Conservation (phyloP, 2,888 invertebrate genomes). For the Trissolcus japonicus region DNA sequence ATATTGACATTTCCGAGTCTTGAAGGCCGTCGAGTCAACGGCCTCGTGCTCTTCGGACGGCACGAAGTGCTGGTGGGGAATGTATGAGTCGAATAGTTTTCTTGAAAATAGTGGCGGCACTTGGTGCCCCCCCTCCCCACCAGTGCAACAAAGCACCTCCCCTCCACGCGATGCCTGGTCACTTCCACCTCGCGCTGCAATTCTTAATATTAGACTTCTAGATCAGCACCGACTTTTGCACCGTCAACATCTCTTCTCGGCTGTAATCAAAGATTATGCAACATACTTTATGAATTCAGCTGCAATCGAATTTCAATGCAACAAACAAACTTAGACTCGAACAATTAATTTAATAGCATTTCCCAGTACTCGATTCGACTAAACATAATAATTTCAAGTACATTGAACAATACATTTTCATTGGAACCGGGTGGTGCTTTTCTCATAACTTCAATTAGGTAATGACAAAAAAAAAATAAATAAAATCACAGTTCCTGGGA, state of each 20-base stretch:
- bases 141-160: slow-evolving; percentile 50
- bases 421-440: too few species aligned
- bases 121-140: slow-evolving; percentile 45
- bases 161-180: slow-evolving; percentile 29
- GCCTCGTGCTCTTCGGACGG: slow-evolving; percentile 67
- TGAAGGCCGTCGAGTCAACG: slow-evolving; percentile 71
- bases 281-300: not conserved
- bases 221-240: slow-evolving; percentile 63
- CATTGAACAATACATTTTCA: too few species aligned
- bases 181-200: slow-evolving; percentile 63
- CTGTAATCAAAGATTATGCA: not conserved
- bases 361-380: too few species aligned
- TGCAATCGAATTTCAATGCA: slow-evolving; percentile 5
- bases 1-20: slow-evolving; percentile 57
- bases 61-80: slow-evolving; percentile 56
- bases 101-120: slow-evolving; percentile 58
- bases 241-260: too few species aligned
- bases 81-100: slow-evolving; percentile 52
- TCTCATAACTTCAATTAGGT: too few species aligned
- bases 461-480: too few species aligned
- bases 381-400: too few species aligned
- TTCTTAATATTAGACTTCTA: slow-evolving; percentile 62
- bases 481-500: too few species aligned
- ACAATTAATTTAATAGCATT: too few species aligned
- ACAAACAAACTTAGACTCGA: too few species aligned